Conservation (phyloP, 2,113 vertebrate genomes). For the Picathartes gymnocephalus region DNA sequence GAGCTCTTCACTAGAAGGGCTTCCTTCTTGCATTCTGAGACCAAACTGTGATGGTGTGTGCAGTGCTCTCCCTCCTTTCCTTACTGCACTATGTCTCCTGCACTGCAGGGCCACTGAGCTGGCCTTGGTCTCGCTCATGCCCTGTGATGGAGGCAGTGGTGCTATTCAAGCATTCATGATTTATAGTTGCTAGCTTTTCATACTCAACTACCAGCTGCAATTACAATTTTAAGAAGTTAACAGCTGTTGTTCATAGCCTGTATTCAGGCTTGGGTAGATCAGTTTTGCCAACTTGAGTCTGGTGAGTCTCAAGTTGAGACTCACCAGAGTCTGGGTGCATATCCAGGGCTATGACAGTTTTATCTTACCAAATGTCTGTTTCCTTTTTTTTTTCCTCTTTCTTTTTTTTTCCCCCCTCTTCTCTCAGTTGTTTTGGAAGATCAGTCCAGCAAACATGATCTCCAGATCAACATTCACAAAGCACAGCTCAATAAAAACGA, state of each 20-base stretch:
- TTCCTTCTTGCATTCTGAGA: background rate
- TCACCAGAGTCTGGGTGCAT: background rate
- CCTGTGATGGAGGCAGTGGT: background rate
- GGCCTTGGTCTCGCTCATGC: background rate
- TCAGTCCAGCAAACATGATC: conserved; percentile 77
- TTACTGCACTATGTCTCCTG: background rate
- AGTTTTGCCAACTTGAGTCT: background rate
- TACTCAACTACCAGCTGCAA: background rate
- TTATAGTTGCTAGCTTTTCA: background rate
- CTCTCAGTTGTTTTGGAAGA: conserved; percentile 73
- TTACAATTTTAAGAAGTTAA: background rate
- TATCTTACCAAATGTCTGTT: background rate
- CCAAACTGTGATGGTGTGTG: background rate
- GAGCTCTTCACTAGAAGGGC: background rate
- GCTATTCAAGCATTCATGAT: background rate
- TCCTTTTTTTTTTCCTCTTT: background rate
- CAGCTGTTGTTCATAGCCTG: background rate
- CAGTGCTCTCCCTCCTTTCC: fast-evolving
- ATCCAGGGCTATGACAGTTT: background rate
- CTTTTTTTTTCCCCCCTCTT: fast-evolving
- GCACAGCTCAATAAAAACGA: conserved; percentile 81
- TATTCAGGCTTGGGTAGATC: background rate
- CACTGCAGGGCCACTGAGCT: background rate
- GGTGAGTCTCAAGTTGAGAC: no score
- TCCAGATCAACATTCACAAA: conserved; percentile 77